Evolutionary conservation across 2,888 invertebrate genomes (phyloP).

Genomic region (Phymatocera aterrima): DNA sequence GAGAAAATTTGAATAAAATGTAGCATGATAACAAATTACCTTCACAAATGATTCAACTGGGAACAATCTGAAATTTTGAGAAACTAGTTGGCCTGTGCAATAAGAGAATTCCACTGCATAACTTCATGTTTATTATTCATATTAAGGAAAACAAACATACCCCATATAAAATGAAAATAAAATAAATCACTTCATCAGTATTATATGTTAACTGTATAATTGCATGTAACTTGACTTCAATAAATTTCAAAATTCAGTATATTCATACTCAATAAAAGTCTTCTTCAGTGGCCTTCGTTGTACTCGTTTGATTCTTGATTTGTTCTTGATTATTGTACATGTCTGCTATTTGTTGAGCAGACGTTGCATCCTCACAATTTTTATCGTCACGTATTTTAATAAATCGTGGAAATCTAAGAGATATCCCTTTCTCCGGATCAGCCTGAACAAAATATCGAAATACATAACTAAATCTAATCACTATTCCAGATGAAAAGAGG

Average conservation of each 20-base stretch:
- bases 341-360: slow-evolving; percentile 90
- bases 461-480: not conserved
- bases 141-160: too few species aligned
- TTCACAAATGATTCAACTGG: too few species aligned
- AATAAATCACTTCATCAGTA: not conserved
- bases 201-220: not conserved
- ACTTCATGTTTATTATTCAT: too few species aligned
- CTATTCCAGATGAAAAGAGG: not conserved
- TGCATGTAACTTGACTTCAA: not conserved
- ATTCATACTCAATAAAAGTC: slow-evolving; percentile 79
- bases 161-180: not conserved
- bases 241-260: not conserved
- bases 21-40: too few species aligned
- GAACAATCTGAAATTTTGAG: too few species aligned
- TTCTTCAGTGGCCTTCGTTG: slow-evolving; percentile 75
- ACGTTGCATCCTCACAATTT: slow-evolving; percentile 93
- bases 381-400: slow-evolving; percentile 95
- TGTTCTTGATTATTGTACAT: slow-evolving; percentile 96
- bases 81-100: too few species aligned
- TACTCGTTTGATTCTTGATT: slow-evolving; percentile 82
- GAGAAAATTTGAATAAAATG: not conserved
- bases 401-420: slow-evolving; percentile 96
- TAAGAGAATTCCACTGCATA: too few species aligned
- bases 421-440: slow-evolving; percentile 94
- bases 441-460: slow-evolving; percentile 75